Conservation (phyloP, 2,113 vertebrate genomes). For the Cynocephalus volans region DNA sequence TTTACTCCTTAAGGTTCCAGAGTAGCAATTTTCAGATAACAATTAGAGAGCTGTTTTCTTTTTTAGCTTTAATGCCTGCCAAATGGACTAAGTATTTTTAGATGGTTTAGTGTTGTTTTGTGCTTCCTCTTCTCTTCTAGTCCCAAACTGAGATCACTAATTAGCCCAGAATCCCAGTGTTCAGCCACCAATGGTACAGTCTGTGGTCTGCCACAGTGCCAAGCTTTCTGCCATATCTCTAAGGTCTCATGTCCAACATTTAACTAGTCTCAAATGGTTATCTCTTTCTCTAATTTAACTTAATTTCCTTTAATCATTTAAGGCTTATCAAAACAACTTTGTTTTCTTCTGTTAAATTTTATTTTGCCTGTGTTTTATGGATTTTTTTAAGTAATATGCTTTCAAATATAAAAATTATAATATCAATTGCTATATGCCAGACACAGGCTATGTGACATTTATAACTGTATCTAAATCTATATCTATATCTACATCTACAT, state of each 20-base stretch:
- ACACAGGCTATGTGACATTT: neutral
- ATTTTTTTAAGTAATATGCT: neutral
- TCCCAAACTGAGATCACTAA: neutral
- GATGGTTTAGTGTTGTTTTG: neutral
- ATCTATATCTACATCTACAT: too few relatives aligned
- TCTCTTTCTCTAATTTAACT: neutral
- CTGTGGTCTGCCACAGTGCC: neutral
- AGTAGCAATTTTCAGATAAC: conserved; percentile 3
- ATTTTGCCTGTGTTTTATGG: neutral
- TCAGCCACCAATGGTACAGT: neutral
- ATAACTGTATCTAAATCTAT: too few relatives aligned
- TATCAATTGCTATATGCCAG: neutral
- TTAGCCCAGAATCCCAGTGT: neutral
- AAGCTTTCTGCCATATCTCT: neutral
- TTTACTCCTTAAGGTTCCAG: neutral
- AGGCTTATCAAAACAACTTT: neutral
- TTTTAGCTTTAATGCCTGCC: neutral
- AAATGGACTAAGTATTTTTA: neutral
- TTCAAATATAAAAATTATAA: conserved; percentile 4
- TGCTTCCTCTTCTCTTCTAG: neutral
- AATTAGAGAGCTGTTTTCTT: neutral
- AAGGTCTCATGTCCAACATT: neutral
- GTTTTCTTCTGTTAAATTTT: neutral
- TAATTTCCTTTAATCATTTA: neutral
- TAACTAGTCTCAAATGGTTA: neutral